A percentile compares a stretch with the other conserved stretches of the same genome.
Evolutionary conservation across 1,140 invertebrate genomes (phyloP).

Genomic region (Telenomus remus): DNA sequence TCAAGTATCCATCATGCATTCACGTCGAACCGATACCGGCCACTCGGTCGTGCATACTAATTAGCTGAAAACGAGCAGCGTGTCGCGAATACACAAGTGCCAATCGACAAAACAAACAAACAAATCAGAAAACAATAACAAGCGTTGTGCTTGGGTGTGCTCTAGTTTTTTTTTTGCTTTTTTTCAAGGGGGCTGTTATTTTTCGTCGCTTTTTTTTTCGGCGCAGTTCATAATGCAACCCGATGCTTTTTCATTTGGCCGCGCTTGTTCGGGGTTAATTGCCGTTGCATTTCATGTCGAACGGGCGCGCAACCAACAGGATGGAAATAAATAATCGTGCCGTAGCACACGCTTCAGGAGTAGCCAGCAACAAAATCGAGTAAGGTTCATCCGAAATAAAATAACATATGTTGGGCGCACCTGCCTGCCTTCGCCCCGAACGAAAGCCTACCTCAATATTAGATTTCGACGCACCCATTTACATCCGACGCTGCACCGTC

Average conservation of each 20-base stretch:
- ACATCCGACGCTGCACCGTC: conserved; percentile 12
- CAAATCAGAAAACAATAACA: background rate
- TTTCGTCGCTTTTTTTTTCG: background rate
- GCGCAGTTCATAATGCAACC: conserved; percentile 9
- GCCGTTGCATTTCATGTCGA: conserved; percentile 17
- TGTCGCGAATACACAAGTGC: conserved; percentile 22
- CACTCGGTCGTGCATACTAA: conserved; percentile 58
- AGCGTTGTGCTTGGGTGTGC: background rate
- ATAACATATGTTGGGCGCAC: conserved; percentile 37
- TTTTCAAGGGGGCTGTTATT: background rate
- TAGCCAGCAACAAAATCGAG: conserved; percentile 31
- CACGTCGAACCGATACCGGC: conserved; percentile 61
- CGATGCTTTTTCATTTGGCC: conserved; percentile 20
- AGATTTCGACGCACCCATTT: conserved; percentile 36
- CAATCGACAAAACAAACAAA: background rate
- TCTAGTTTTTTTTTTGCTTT: no score
- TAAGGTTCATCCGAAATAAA: conserved; percentile 33
- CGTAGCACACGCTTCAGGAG: conserved; percentile 21
- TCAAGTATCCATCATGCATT: conserved; percentile 61
- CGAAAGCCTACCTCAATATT: conserved; percentile 45
- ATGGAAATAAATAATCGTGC: conserved; percentile 34
- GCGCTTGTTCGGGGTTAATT: conserved; percentile 29
- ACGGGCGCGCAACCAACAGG: conserved; percentile 22
- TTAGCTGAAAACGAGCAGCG: conserved; percentile 54
- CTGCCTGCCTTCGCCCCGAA: conserved; percentile 13